Base-by-base conservation (phyloP, 2,888 invertebrate species). In the Napeogenes sylphis region DNA sequence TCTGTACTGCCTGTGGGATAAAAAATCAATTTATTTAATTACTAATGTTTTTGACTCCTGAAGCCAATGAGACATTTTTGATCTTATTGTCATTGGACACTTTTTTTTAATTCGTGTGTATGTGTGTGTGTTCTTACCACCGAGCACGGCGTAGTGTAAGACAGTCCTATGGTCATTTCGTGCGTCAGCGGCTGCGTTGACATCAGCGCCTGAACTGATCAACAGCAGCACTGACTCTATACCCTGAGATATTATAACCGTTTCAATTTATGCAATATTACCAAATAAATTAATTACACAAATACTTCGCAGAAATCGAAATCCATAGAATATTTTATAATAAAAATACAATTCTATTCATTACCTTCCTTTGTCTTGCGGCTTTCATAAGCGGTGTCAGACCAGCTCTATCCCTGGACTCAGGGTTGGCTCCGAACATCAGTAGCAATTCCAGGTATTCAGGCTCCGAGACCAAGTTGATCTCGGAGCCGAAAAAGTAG, bases 341-440 rank as follows among this genome's bases (percentile, higher is more conserved):
- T 1, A 21, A 21, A 21, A 21, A 21, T 47, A 3, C 21, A 47
- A 47, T 56, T 6, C 45, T 1, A 35, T 14, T 14, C 35, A 30
- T 56, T 69, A 95, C 95, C 88, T 95, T 94, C 21, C 93, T 93
- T 75, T 95, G 93, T 58, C 96, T 85, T 14, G 96, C 95, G 6
- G 97, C 97, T 80, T 96, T 96, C 98, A 98, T 98, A 32, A 98
- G 87, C 0, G 97, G 97, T 0, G 97, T 97, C 14, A 98, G 88
- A 0, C 98, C 98, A 64, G 96, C 94, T 45, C 98, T 91, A 78
- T 97, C 97, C 61, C 95, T 91, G 33, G 95, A 95, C 82, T 98
- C 96, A 53, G 98, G 96, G 80, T 96, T 93, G 2, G 98, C 98
- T 2, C 97, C 98, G 77, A 95, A 96, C 21, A 93, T 94, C 62